These are phyloP conservation scores for Caenorhabditis wallacei DNA, from an alignment of 2,888 invertebrate species.

Conservation along the genomic window DNA sequence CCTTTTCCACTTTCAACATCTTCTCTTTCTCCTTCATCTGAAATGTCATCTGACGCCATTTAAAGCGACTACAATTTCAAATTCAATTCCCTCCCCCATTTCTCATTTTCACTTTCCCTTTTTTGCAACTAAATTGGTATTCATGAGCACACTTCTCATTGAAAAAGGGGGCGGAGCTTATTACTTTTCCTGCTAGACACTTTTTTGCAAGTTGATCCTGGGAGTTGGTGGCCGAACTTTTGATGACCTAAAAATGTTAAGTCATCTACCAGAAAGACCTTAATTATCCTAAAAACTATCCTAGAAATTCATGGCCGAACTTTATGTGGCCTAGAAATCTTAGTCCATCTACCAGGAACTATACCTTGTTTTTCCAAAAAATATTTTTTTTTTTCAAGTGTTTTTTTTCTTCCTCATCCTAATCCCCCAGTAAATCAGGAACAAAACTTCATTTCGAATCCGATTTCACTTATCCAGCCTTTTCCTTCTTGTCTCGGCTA, in stretches of 20 bases:
- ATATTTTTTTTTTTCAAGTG: not conserved
- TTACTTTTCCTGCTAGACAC: too few relatives aligned
- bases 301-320: too few relatives aligned
- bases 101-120: not conserved
- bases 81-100: not conserved
- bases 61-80: not conserved
- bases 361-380: too few relatives aligned
- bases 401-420: not conserved
- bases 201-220: too few relatives aligned
- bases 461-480: not conserved
- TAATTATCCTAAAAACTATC: too few relatives aligned
- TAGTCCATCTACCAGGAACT: too few relatives aligned
- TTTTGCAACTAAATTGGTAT: conserved; percentile 4
- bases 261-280: too few relatives aligned
- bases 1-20: too few relatives aligned
- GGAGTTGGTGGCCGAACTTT: too few relatives aligned
- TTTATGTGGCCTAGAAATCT: too few relatives aligned
- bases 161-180: not conserved
- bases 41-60: conserved; percentile 20
- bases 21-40: not conserved
- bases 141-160: not conserved
- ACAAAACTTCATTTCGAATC: not conserved
- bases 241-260: too few relatives aligned
- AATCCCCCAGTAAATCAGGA: not conserved
- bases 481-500: not conserved